Percentiles rank a stretch among this genome's conserved stretches.
Evolutionary conservation across 2,888 invertebrate genomes (phyloP).

Genomic region (Globia sparganii): DNA sequence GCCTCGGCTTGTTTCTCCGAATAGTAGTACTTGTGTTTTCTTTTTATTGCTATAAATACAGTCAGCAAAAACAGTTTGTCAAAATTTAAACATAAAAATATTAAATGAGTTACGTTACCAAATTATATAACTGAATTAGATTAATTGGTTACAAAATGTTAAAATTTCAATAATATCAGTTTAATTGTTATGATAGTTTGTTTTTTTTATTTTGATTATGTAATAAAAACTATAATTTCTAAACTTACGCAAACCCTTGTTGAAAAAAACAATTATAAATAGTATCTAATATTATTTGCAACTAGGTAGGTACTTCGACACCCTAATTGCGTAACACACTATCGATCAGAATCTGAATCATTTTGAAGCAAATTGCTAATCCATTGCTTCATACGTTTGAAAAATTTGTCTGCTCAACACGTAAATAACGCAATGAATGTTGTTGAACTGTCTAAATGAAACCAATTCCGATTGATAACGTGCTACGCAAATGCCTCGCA

Average conservation of each 20-base stretch:
- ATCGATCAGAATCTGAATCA: too few relatives aligned
- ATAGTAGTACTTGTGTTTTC: conserved; percentile 20
- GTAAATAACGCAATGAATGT: too few relatives aligned
- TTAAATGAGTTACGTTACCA: too few relatives aligned
- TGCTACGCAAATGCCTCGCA: too few relatives aligned
- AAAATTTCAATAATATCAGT: neutral
- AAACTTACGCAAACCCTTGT: neutral
- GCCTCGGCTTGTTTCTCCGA: neutral
- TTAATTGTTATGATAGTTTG: neutral
- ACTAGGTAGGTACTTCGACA: neutral
- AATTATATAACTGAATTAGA: neutral
- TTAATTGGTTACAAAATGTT: neutral
- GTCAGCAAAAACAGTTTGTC: neutral
- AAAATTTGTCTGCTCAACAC: too few relatives aligned
- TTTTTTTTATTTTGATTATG: neutral
- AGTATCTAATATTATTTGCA: neutral
- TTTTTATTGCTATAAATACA: conserved; percentile 19
- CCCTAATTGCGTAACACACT: too few relatives aligned
- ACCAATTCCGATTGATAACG: too few relatives aligned
- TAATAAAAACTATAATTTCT: neutral
- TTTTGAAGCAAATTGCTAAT: too few relatives aligned
- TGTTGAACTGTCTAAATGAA: too few relatives aligned
- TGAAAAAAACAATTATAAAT: neutral
- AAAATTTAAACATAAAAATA: neutral
- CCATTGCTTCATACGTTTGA: too few relatives aligned